Percentiles rank a stretch among this genome's conserved stretches.
Conservation (phyloP, 2,797 vertebrate species). For the Peromyscus attwateri region DNA sequence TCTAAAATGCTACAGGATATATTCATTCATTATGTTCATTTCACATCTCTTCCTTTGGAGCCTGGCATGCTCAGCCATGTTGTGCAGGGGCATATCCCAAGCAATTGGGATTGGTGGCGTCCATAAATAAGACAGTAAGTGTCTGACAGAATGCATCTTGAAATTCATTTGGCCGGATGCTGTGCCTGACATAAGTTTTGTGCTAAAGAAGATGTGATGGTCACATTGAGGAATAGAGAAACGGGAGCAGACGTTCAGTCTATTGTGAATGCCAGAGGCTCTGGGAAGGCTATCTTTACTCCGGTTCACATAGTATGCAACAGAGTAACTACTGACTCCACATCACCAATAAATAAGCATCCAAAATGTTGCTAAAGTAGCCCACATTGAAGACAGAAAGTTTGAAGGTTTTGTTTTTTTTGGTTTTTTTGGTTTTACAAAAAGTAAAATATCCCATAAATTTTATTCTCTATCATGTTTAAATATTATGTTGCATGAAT, state of each 20-base stretch:
- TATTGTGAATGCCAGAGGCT: not conserved
- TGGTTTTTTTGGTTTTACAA: too few relatives aligned
- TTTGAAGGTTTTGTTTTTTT: not conserved
- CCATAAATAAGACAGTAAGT: not conserved
- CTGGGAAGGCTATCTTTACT: not conserved
- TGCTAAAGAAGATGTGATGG: not conserved
- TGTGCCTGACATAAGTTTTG: not conserved
- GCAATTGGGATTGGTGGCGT: not conserved
- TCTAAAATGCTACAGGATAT: not conserved
- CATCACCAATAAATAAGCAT: not conserved
- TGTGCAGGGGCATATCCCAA: not conserved
- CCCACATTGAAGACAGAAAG: constrained; percentile 8
- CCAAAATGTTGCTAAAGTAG: not conserved
- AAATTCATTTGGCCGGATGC: not conserved
- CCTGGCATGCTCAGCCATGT: not conserved
- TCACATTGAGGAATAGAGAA: not conserved
- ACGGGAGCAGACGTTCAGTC: not conserved
- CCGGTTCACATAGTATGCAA: too few relatives aligned
- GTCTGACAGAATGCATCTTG: not conserved
- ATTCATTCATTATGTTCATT: not conserved
- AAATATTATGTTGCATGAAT: constrained; percentile 35
- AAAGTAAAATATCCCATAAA: not conserved
- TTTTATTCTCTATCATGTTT: not conserved
- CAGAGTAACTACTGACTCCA: not conserved
- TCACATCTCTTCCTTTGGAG: not conserved